Conservation (phyloP, 2,888 invertebrate genomes). For the Plebejus argus region DNA sequence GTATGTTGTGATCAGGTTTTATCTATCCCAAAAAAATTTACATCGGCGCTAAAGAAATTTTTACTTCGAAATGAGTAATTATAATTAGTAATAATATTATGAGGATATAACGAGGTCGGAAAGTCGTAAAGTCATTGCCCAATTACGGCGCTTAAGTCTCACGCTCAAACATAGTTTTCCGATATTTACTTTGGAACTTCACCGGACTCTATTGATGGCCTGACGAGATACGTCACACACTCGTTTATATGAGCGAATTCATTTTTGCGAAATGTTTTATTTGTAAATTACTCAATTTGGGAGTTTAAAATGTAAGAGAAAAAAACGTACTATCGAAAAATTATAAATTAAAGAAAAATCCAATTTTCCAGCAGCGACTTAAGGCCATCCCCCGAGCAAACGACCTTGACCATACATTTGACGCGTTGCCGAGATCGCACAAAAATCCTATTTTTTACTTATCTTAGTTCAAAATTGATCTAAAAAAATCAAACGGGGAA, state of each 20-base stretch:
- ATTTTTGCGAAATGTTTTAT: conserved; percentile 3
- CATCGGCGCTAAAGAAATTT: too few relatives aligned
- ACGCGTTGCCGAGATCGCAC: too few relatives aligned
- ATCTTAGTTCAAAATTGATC: too few relatives aligned
- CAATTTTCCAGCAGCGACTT: too few relatives aligned
- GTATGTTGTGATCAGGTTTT: too few relatives aligned
- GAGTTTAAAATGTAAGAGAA: not conserved
- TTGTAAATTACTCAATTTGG: not conserved
- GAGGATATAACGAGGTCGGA: not conserved
- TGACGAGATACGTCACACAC: conserved; percentile 39
- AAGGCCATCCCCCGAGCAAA: too few relatives aligned
- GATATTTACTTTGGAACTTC: conserved; percentile 40
- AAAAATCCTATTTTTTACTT: too few relatives aligned
- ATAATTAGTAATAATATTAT: not conserved
- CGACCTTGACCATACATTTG: too few relatives aligned
- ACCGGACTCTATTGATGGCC: conserved; percentile 35
- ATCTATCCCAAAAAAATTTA: too few relatives aligned
- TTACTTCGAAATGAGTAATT: too few relatives aligned
- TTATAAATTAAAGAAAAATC: too few relatives aligned
- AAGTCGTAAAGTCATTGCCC: conserved; percentile 8
- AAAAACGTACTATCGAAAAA: not conserved
- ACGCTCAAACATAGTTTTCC: conserved; percentile 37
- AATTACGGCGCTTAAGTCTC: conserved; percentile 38
- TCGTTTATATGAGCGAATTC: conserved; percentile 37
- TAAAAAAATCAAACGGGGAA: too few relatives aligned